phyloP scores from a whole-genome alignment of 2,888 invertebrate species.

The Ypsolopha sequella region DNA sequence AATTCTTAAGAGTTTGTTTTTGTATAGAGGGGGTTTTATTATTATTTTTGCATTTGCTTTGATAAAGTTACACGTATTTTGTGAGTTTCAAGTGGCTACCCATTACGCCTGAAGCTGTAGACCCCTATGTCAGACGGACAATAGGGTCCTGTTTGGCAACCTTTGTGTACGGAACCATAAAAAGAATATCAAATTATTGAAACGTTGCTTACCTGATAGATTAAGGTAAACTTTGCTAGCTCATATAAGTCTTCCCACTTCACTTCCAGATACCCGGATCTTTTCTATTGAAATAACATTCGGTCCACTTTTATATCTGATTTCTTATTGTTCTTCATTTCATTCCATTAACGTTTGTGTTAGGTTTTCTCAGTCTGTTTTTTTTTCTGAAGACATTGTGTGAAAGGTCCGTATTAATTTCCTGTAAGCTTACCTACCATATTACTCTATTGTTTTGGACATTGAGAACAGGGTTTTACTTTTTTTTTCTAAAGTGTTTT shows the following conservation, averaged over 20 bases:
- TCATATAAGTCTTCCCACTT: slow-evolving; percentile 6
- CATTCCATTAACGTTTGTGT: slow-evolving; percentile 52
- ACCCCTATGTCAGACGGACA: too few relatives aligned
- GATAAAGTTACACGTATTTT: too few relatives aligned
- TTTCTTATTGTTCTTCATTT: slow-evolving; percentile 59
- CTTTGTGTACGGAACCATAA: too few relatives aligned
- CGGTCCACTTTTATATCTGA: slow-evolving; percentile 59
- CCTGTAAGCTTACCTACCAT: not conserved
- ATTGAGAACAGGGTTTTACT: not conserved
- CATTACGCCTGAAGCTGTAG: too few relatives aligned
- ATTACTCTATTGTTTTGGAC: not conserved
- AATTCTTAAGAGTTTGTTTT: too few relatives aligned
- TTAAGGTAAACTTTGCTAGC: not conserved
- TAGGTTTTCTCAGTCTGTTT: slow-evolving; percentile 25
- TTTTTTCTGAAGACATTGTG: slow-evolving; percentile 3
- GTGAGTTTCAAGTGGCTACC: too few relatives aligned
- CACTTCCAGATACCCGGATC: slow-evolving; percentile 13
- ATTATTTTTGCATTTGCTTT: too few relatives aligned
- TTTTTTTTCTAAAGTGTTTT: too few relatives aligned
- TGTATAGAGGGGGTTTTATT: too few relatives aligned
- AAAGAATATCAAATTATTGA: too few relatives aligned
- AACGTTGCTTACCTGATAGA: too few relatives aligned
- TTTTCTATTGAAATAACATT: slow-evolving; percentile 52
- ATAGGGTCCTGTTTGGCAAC: too few relatives aligned
- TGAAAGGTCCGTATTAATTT: slow-evolving; percentile 2